A percentile compares a stretch with the other conserved stretches of the same genome.
Evolutionary conservation across 2,888 invertebrate species (phyloP).

Genomic region (Reticulitermes lucifugus): DNA sequence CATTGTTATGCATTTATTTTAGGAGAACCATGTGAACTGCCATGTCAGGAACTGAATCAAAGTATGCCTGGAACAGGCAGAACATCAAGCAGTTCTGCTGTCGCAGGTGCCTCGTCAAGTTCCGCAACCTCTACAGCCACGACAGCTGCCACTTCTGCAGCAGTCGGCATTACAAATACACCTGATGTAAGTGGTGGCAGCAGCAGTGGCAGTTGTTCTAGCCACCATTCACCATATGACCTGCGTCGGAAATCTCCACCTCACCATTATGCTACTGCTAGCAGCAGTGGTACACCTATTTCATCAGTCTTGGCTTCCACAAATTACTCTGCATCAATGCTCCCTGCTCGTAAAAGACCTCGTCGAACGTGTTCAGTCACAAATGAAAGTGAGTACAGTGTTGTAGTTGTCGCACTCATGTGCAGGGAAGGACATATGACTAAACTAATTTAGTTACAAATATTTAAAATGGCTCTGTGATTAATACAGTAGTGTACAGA

Average conservation of each 20-base stretch:
- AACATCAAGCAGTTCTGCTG: slow-evolving; percentile 53
- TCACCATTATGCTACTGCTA: slow-evolving; percentile 74
- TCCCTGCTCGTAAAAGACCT: slow-evolving; percentile 88
- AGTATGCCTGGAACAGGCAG: slow-evolving; percentile 66
- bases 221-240: slow-evolving; percentile 91
- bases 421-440: too few relatives aligned
- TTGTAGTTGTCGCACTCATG: too few relatives aligned
- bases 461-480: too few relatives aligned
- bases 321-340: slow-evolving; percentile 70
- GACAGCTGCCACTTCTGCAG: slow-evolving; percentile 54
- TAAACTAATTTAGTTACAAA: too few relatives aligned
- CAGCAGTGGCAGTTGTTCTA: slow-evolving; percentile 54
- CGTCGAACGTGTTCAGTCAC: slow-evolving; percentile 73
- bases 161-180: slow-evolving; percentile 62
- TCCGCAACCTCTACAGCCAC: slow-evolving; percentile 49
- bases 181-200: slow-evolving; percentile 64
- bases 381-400: slow-evolving; percentile 62
- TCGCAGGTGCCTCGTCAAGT: slow-evolving; percentile 53
- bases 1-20: slow-evolving; percentile 57
- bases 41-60: slow-evolving; percentile 69
- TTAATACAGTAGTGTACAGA: too few relatives aligned
- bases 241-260: slow-evolving; percentile 87
- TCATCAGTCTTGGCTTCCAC: slow-evolving; percentile 65
- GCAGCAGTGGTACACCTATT: slow-evolving; percentile 67
- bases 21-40: slow-evolving; percentile 81